Evolutionary conservation across 2,797 vertebrate species (phyloP), one percentile per base, ranked within the genome.

Genomic region (Rhabdophis nuchalis): DNA sequence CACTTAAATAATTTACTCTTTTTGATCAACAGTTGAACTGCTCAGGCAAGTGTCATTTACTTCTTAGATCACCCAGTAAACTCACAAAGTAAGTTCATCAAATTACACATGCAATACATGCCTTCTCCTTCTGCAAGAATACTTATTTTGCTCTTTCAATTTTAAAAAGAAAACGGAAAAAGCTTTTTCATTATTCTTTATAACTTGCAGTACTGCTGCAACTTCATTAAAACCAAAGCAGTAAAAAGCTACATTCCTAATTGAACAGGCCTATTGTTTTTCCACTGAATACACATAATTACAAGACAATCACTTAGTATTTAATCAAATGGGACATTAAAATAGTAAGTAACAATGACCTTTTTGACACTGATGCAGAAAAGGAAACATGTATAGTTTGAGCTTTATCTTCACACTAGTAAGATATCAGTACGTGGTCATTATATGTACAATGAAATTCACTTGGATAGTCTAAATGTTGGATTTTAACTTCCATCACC

Each of bases 1-100:
- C 97, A 97, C 97, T 98, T 96, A 96, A 97, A 98, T 98, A 98
- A 98, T 97, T 97, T 97, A 97, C 95, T 97, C 86, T 97, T 97
- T 98, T 98, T 98, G 97, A 98, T 98, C 98, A 96, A 93, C 95
- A 97, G 97, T 97, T 95, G 96, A 97, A 96, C 96, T 96, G 88
- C 97, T 97, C 95, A 94, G 97, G 96, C 41, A 96, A 96, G 95
- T 95, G 97, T 98, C 98, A 98, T 97, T 97, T 97, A 96, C 94
- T 97, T 97, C 97, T 98, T 98, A 98, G 97, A 98, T 98, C 97
- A 97, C 94, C 96, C 97, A 95, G 97, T 90, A 95, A 97, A 96
- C 96, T 95, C 54, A 97, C 97, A 95, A 95, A 97, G 96, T 95
- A 95, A 97, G 96, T 95, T 97, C 94, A 96, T 97, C 96, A 72